Percentiles rank a stretch among this genome's conserved stretches.
phyloP scores from a whole-genome alignment of 2,888 invertebrate species.

The Tromatobia lineatoria region DNA sequence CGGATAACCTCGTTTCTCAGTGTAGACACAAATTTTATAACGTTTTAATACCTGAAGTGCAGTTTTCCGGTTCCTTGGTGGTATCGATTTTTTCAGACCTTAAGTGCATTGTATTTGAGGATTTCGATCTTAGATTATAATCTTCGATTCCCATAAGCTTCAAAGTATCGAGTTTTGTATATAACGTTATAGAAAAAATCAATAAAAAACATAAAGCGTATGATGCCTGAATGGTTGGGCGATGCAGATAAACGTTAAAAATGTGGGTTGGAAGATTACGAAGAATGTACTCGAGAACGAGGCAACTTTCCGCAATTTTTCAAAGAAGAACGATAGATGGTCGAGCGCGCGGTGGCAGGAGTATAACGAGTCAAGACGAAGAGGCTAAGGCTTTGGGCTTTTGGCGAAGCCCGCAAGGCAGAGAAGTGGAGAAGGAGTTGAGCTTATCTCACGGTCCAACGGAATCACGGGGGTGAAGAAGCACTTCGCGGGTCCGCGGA shows the following conservation, averaged over 20 bases:
- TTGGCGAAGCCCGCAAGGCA: constrained; percentile 16
- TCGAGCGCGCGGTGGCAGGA: constrained; percentile 2
- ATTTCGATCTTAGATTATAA: too few relatives aligned
- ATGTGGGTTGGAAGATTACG: constrained; percentile 9
- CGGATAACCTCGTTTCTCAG: too few relatives aligned
- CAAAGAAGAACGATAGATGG: constrained; percentile 53
- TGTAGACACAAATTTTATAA: too few relatives aligned
- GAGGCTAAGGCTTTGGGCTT: constrained; percentile 49
- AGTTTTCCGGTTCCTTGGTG: too few relatives aligned
- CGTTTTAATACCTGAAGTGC: too few relatives aligned
- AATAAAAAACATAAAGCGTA: background rate
- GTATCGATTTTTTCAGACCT: too few relatives aligned
- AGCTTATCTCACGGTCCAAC: constrained; percentile 66
- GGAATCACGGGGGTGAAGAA: constrained; percentile 65
- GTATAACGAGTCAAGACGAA: constrained; percentile 54
- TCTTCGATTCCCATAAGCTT: background rate
- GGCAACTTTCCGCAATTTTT: constrained; percentile 51
- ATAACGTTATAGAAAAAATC: background rate
- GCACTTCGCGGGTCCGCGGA: constrained; percentile 54
- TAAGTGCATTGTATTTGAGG: too few relatives aligned
- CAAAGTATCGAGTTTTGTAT: background rate
- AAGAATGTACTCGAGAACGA: constrained; percentile 27
- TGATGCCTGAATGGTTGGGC: constrained; percentile 2
- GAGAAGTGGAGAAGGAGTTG: constrained; percentile 42
- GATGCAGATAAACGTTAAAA: constrained; percentile 40